Evolutionary conservation across 1,140 invertebrate species (phyloP), one percentile per base, ranked within the genome.

Genomic region (Homalodisca vitripennis): DNA sequence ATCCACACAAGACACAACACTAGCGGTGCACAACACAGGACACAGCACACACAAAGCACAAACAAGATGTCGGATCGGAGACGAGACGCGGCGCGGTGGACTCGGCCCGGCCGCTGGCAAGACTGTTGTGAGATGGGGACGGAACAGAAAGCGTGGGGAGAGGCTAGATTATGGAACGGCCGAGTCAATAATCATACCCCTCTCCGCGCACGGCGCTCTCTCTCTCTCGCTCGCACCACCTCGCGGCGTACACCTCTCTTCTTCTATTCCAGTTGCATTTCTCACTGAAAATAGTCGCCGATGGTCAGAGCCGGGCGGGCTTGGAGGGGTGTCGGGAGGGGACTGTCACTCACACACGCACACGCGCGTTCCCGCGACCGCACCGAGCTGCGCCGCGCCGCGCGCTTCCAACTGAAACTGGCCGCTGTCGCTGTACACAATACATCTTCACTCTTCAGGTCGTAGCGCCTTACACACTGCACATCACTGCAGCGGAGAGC

Each of bases 221-320:
- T 17, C 48, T 22, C 48, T 6, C 48, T 20, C 20, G 10, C 12
- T 6, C 2, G 22, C 14, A 22, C 12, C 12, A 3, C 2, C 55
- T 27, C 55, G 27, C 55, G 22, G 55, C 27, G 6, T 60, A 26
- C 27, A 60, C 27, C 55, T 60, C 55, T 30, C 55, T 27, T 60
- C 55, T 60, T 60, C 55, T 60, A 60, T 60, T 60, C 55, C 55
- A 24, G 55, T 60, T 60, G 55, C 55, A 60, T 60, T 60, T 60
- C 55, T 60, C 55, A 60, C 24, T 60, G 55, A 60, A 51, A 60
- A 60, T 60, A 60, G 24, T 60, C 55, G 55, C 55, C 55, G 55
- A 26, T 60, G 55, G 55, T 60, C 55, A 60, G 55, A 60, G n/a
- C 2, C 3, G 24, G 17, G 34, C 34, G 6, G 34, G 34, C 34